A percentile compares a stretch with the other conserved stretches of the same genome.
These are phyloP conservation scores for Acropora yongei DNA, from an alignment of 64 coral and sea anemone species.

Conservation along the genomic window DNA sequence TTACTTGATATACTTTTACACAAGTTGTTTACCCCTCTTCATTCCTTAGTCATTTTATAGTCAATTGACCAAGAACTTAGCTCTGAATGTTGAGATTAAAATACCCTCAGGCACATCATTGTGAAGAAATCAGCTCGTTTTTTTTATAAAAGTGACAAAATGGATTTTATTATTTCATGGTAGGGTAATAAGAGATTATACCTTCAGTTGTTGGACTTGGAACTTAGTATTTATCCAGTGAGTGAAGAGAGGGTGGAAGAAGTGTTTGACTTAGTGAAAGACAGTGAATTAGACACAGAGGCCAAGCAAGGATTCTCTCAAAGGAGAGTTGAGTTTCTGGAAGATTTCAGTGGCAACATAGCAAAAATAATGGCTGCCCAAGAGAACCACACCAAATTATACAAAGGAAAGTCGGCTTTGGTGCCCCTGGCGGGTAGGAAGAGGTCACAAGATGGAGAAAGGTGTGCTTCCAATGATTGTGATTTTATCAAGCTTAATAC, in stretches of 20 bases:
- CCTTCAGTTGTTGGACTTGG: constrained; percentile 89
- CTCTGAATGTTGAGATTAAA: too few relatives aligned
- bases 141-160: too few relatives aligned
- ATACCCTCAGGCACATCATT: too few relatives aligned
- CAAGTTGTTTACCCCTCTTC: too few relatives aligned
- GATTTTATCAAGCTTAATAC: not conserved
- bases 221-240: constrained; percentile 56
- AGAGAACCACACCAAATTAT: constrained; percentile 85
- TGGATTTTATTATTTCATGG: not conserved
- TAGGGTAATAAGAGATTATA: constrained; percentile 96
- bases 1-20: too few relatives aligned
- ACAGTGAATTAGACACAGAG: constrained; percentile 67
- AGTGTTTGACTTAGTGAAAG: constrained; percentile 91
- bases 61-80: too few relatives aligned
- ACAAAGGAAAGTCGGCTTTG: constrained; percentile 71
- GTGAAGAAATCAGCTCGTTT: too few relatives aligned
- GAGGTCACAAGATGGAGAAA: constrained; percentile 67
- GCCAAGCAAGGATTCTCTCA: constrained; percentile 92
- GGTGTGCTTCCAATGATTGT: constrained; percentile 28
- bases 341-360: constrained; percentile 84
- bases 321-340: constrained; percentile 83
- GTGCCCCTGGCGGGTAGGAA: constrained; percentile 71
- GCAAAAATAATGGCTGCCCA: constrained; percentile 84
- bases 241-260: constrained; percentile 83
- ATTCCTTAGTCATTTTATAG: too few relatives aligned